Evolutionary conservation across 2,888 invertebrate species (phyloP), one percentile per base, ranked within the genome.

Genomic region (Drosophila macrospina): DNA sequence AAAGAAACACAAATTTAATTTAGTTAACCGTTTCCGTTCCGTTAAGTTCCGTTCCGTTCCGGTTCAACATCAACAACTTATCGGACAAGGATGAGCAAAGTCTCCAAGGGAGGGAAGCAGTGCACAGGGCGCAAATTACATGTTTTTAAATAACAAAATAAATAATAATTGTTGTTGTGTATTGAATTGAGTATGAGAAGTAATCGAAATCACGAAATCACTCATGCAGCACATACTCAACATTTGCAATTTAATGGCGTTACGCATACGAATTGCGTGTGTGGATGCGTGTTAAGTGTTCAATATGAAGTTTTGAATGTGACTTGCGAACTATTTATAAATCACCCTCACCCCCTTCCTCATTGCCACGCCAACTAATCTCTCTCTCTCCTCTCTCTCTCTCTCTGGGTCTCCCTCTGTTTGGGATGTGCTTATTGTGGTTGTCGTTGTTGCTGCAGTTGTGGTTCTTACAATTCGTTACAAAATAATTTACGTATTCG

Each of bases 271-370:
- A 20, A 1, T 20, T 20, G 20, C 20, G 20, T 20, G 20, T 15
- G 37, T 45, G 34, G 47, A 2, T 20, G 6, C 13, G 6, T 50
- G 6, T 47, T 28, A 30, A 28, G 24, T 51, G 59, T 47, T 24
- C 24, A 32, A 26, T 15, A 15, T 24, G 8, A 15, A 28, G 28
- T n/a, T n/a, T 15, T 45, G 13, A 28, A 41, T 42, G 10, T 36
- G 32, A 44, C 65, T 70, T 54, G 32, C 71, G 42, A 62, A 37
- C 70, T 64, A 64, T 32, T 57, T 64, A 52, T 11, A 41, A 20
- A 52, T 16, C 55, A 51, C 5, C 47, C 62, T 10, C 36, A 4
- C 34, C 42, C 48, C 4, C 7, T 16, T 11, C 6, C 47, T 4
- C 8, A n/a, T 34, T 7, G 13, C n/a, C 8, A 7, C 26, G 13